Conservation (phyloP, 2,797 vertebrate species). For the Acrossocheilus fasciatus region DNA sequence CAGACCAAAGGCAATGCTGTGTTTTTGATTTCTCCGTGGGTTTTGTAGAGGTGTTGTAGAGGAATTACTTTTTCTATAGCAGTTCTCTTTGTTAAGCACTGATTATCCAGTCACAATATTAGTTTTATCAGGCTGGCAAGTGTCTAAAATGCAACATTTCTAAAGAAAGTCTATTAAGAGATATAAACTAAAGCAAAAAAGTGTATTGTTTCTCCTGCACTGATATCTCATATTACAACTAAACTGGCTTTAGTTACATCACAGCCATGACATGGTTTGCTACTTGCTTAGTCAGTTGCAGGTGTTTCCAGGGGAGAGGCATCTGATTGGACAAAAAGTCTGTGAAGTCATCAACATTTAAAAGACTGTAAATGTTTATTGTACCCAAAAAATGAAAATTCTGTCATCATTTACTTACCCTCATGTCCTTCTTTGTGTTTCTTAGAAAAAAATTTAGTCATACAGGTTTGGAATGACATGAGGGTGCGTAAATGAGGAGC, state of each 20-base stretch:
- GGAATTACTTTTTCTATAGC: slow-evolving; percentile 29
- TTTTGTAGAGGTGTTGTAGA: background rate
- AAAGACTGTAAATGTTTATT: background rate
- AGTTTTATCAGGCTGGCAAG: slow-evolving; percentile 26
- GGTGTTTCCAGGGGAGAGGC: background rate
- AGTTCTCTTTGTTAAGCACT: slow-evolving; percentile 40
- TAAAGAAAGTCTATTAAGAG: background rate
- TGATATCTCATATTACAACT: too few species aligned
- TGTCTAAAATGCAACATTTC: slow-evolving; percentile 1
- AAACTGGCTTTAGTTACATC: background rate
- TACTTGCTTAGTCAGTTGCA: background rate
- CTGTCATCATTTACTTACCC: background rate
- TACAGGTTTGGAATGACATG: background rate
- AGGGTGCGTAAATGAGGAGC: background rate
- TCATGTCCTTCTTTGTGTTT: background rate
- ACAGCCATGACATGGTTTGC: background rate
- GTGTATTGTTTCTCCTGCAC: background rate
- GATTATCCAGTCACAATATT: slow-evolving; percentile 36
- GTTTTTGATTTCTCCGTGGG: slow-evolving; percentile 46
- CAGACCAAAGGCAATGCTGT: slow-evolving; percentile 27
- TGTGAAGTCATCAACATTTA: background rate
- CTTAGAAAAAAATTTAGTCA: background rate
- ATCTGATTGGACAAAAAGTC: background rate
- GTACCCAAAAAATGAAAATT: background rate
- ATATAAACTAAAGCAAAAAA: background rate